A percentile compares a stretch with the other conserved stretches of the same genome.
Conservation (phyloP, 2,113 vertebrate species). For the Cyprinus carpio region DNA sequence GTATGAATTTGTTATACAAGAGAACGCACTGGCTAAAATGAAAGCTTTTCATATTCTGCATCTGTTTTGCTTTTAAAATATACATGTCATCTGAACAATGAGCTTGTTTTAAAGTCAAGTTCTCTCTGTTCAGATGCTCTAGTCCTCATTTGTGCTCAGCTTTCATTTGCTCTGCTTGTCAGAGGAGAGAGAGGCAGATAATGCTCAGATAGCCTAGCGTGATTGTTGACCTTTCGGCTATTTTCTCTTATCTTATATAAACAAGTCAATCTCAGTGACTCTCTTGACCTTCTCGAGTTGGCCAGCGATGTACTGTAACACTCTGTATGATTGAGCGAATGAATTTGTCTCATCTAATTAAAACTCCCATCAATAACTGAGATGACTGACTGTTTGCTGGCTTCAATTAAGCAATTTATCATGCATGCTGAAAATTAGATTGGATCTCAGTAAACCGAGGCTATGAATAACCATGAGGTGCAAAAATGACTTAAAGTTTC, state of each 20-base stretch:
- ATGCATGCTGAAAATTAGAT: neutral
- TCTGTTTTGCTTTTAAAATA: neutral
- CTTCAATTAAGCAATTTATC: slow-evolving; percentile 34
- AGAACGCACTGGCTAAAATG: neutral
- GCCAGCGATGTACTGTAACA: slow-evolving; percentile 19
- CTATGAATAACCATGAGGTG: neutral
- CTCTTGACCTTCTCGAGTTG: slow-evolving; percentile 38
- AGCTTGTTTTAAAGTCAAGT: neutral
- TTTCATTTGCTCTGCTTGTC: slow-evolving; percentile 34
- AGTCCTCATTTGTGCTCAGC: neutral
- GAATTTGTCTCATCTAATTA: slow-evolving; percentile 41
- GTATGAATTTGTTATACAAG: neutral
- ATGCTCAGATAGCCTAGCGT: slow-evolving; percentile 35
- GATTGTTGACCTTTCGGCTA: slow-evolving; percentile 56
- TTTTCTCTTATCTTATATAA: slow-evolving; percentile 60
- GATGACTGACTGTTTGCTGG: slow-evolving; percentile 36
- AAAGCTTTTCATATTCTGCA: neutral
- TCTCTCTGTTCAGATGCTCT: neutral
- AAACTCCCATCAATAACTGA: slow-evolving; percentile 36
- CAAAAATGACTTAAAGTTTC: neutral
- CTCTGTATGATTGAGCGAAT: slow-evolving; percentile 15
- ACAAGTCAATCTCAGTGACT: slow-evolving; percentile 50
- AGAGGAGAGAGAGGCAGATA: slow-evolving; percentile 38
- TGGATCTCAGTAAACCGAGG: no score
- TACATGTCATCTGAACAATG: neutral